Base-by-base conservation (phyloP, 1,140 invertebrate species). In the Arion vulgaris region DNA sequence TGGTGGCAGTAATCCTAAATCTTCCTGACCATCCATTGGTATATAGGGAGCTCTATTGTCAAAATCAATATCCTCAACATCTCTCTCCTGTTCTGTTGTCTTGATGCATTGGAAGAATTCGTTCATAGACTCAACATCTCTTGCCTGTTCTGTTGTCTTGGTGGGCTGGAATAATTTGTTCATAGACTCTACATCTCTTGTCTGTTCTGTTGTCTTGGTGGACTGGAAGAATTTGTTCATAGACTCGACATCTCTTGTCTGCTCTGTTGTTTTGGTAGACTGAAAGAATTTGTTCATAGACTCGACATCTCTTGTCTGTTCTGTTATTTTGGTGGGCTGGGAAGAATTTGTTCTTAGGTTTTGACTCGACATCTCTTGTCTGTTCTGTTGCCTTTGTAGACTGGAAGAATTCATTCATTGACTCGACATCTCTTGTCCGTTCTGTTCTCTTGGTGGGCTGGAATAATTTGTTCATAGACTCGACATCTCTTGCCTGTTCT, bases 41-140 rank as follows among this genome's bases (percentile, higher is more conserved):
- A 97, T 97, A 91, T 96, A 97, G 0, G 96, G 96, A 0, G 96
- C 96, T 86, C 95, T 94, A 72, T 95, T 95, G 39, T 85, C 81
- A 76, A 90, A 84, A 51, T 89, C 88, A 34, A 89, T 86, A 9
- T 86, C 82, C 32, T 72, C 62, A 9, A 49, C 80, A 38, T 72
- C 75, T 38, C 68, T 26, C 7, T 72, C 69, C 5, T 80, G 32
- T 9, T 82, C 82, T 26, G 49, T 84, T 32, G 85, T 79, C 75
- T 88, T 83, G 28, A 88, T 84, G 0, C 80, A 76, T 15, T 88
- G 85, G 82, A 90, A 90, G 41, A 90, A 86, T n/a, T 87, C 80
- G 66, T 89, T 85, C 89, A 89, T 89, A 68, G 84, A 80, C 45
- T 85, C 80, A 15, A 88, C 84, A 51, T 86, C 87, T 73, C 68